phyloP scores from a whole-genome alignment of 2,113 vertebrate genomes.

The Phodopus roborovskii region DNA sequence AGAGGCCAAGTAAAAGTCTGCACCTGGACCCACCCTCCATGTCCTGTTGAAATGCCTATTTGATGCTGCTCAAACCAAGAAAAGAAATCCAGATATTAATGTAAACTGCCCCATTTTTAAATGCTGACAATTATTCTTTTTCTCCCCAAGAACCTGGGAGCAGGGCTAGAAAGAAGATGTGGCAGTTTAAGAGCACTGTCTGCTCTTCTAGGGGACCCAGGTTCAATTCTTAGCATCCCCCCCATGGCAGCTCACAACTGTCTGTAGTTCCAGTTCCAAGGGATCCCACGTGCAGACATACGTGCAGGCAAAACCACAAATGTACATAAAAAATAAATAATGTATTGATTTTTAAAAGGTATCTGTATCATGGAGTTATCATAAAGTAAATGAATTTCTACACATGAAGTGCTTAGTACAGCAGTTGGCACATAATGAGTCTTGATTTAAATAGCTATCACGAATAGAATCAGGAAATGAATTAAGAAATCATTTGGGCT shows the following conservation, averaged over 20 bases:
- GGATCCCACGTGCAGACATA: neutral
- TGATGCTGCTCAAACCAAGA: neutral
- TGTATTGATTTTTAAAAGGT: neutral
- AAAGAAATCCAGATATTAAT: slow-evolving; percentile 1
- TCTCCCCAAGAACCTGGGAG: neutral
- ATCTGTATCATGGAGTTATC: neutral
- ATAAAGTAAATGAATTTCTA: slow-evolving; percentile 3
- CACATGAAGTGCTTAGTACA: neutral
- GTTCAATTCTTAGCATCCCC: neutral
- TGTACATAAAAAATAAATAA: neutral
- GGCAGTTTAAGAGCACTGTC: neutral
- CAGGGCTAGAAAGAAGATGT: neutral
- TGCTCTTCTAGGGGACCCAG: neutral
- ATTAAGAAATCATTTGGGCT: neutral
- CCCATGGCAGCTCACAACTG: neutral
- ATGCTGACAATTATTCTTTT: slow-evolving; percentile 3
- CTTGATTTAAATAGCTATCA: slow-evolving; percentile 25
- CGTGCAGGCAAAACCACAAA: neutral
- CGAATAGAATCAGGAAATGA: slow-evolving; percentile 21
- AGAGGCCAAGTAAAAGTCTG: neutral
- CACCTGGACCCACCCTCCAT: neutral
- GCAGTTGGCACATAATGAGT: neutral
- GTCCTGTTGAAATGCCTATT: neutral
- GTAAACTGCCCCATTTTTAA: neutral
- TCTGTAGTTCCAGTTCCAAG: too few relatives aligned